Evolutionary conservation across 2,888 invertebrate genomes (phyloP).

Genomic region (Parapristionchus giblindavisi): DNA sequence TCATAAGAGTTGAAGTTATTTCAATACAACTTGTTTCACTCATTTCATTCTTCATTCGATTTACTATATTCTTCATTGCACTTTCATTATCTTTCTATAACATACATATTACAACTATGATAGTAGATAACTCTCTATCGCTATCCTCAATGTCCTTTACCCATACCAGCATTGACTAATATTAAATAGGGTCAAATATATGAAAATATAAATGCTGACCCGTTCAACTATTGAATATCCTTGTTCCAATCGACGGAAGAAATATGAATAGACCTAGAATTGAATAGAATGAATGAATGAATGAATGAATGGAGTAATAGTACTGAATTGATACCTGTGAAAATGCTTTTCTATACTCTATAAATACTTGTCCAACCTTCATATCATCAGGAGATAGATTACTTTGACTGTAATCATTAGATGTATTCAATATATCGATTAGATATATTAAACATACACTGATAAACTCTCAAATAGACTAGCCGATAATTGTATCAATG

Average conservation of each 20-base stretch:
- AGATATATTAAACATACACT: background rate
- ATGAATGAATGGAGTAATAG: too few relatives aligned
- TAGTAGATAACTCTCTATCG: too few relatives aligned
- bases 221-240: constrained; percentile 7
- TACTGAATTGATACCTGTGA: background rate
- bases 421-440: background rate
- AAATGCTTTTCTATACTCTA: constrained; percentile 4
- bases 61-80: background rate
- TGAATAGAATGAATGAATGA: background rate
- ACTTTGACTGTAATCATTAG: background rate
- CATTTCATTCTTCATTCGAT: background rate
- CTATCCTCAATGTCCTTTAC: too few relatives aligned
- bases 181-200: too few relatives aligned
- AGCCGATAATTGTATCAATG: background rate
- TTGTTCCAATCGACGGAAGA: background rate
- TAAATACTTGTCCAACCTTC: background rate
- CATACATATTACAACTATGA: too few relatives aligned
- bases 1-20: constrained; percentile 1
- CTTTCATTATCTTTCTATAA: background rate
- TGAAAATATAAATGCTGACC: background rate
- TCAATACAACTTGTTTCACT: background rate
- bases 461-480: background rate
- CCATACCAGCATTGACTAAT: too few relatives aligned
- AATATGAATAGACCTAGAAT: constrained; percentile 9
- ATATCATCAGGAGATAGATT: background rate